Evolutionary conservation across 1,140 invertebrate species (phyloP), one percentile per base, ranked within the genome.

Genomic region (Drosophila truncata): DNA sequence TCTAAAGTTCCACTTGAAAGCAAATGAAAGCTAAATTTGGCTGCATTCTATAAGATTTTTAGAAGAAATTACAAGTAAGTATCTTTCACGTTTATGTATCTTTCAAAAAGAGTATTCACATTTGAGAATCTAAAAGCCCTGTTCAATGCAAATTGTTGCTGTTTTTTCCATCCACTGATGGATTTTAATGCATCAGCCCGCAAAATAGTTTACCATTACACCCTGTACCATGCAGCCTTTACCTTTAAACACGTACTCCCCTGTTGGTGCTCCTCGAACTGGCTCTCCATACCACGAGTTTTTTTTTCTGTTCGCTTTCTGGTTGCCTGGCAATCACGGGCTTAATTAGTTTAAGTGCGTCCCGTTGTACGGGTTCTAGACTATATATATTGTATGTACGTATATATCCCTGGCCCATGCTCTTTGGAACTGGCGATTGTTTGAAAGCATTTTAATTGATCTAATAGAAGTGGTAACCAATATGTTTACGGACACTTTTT

Each of bases 301-400:
- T 61, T 20, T 25, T 33, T 61, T 61, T 31, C 50, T 27, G 5
- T n/a, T n/a, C 46, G 33, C 47, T 67, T 44, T 29, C 47, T 67
- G 63, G 66, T 70, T 70, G 63, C 66, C 63, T 37, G 63, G 66
- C 66, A 67, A 70, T 67, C 63, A 67, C 47, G 47, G 47, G 37
- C 63, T 70, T 70, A 70, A 70, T 67, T 70, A 70, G 66, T 70
- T 70, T 67, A 70, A 70, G 66, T 67, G 66, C 62, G 63, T 67
- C 63, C 37, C 37, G 23, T 70, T 55, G 66, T 54, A 70, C 29
- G 63, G 47, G 47, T 67, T 44, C 25, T 16, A 14, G n/a, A 44
- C 23, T 35, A 33, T 44, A 27, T 16, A 59, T 52, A 37, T 23
- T 23, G 16, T 29, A 29, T 10, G 10, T 13, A 50, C 3, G 2